Conservation (phyloP, 1,140 invertebrate genomes). For the Homarus americanus region DNA sequence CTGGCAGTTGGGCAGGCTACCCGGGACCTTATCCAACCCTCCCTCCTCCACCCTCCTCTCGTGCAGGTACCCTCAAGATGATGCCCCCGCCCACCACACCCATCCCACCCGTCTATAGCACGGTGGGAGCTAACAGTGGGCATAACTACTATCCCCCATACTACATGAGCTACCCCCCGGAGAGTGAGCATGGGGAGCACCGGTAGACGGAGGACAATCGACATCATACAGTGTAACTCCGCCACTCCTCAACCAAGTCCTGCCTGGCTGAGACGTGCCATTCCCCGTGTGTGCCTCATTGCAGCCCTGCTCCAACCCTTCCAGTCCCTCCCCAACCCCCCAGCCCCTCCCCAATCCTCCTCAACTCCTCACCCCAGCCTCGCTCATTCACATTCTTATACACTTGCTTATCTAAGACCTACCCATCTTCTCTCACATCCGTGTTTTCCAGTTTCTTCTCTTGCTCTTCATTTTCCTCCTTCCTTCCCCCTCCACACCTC, state of each 20-base stretch:
- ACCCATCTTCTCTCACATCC: neutral
- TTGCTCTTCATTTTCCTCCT: neutral
- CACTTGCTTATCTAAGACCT: neutral
- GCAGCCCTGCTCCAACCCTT: too few species aligned
- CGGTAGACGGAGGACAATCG: slow-evolving; percentile 37
- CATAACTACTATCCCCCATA: slow-evolving; percentile 76
- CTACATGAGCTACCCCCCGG: slow-evolving; percentile 77
- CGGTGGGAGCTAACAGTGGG: slow-evolving; percentile 75
- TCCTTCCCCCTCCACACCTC: neutral
- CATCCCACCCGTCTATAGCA: slow-evolving; percentile 75
- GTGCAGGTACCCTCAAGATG: slow-evolving; percentile 73
- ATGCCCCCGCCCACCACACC: slow-evolving; percentile 75
- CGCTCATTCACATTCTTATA: neutral
- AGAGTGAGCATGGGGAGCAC: slow-evolving; percentile 73
- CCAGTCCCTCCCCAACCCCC: too few species aligned
- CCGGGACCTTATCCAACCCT: slow-evolving; percentile 75
- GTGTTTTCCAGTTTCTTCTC: neutral
- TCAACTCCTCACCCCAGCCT: too few species aligned
- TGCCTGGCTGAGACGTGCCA: slow-evolving; percentile 37
- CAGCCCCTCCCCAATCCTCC: too few species aligned
- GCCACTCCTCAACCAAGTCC: neutral
- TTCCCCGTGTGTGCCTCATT: slow-evolving; percentile 12
- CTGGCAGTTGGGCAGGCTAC: slow-evolving; percentile 75
- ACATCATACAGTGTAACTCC: neutral
- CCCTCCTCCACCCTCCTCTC: slow-evolving; percentile 77